phyloP scores from a whole-genome alignment of 2,113 vertebrate species.

The Grallaria varia region DNA sequence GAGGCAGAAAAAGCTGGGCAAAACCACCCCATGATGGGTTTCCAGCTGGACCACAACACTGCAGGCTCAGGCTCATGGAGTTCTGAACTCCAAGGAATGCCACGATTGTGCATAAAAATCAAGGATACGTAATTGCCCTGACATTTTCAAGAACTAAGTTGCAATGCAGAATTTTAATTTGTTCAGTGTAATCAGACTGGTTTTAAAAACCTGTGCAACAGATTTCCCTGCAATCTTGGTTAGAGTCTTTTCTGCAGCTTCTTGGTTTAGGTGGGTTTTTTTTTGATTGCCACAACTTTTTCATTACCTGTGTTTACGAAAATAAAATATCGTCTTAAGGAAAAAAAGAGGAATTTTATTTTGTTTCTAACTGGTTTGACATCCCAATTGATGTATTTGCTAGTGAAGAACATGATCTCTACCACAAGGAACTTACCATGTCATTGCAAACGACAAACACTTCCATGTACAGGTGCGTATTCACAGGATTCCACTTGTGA shows the following conservation, averaged over 20 bases:
- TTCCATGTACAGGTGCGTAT: background rate
- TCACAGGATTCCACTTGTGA: background rate
- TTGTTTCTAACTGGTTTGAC: background rate
- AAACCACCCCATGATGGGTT: background rate
- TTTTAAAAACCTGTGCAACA: background rate
- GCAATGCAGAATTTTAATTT: background rate
- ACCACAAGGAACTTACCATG: background rate
- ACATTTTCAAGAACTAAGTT: background rate
- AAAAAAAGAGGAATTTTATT: background rate
- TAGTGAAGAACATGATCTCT: background rate
- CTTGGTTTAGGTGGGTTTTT: background rate
- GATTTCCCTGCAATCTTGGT: background rate
- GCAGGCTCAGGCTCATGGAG: fast-evolving
- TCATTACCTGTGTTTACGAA: background rate
- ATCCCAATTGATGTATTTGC: background rate
- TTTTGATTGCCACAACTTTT: background rate
- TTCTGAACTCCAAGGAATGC: background rate
- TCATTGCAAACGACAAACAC: background rate
- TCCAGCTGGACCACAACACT: background rate
- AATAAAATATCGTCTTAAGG: background rate
- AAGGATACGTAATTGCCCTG: background rate
- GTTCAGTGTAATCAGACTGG: background rate
- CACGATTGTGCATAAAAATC: background rate
- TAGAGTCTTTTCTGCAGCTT: background rate
- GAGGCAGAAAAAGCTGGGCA: background rate